phyloP scores from a whole-genome alignment of 1,140 invertebrate genomes.

The Drosophila parvula region DNA sequence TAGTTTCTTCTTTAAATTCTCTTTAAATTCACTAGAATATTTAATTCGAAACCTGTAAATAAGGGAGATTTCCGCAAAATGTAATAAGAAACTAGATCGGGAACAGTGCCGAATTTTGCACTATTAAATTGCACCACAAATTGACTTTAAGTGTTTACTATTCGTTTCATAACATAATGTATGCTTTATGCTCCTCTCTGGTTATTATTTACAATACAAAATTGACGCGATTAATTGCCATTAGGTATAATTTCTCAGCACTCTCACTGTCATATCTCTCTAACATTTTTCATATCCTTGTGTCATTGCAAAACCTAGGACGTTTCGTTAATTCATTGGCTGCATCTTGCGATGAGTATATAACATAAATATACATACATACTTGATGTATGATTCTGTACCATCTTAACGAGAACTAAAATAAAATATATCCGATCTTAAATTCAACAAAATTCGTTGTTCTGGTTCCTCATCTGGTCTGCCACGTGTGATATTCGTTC shows the following conservation, averaged over 20 bases:
- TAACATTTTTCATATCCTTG: constrained; percentile 8
- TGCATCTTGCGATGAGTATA: constrained; percentile 45
- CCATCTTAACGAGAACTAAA: constrained; percentile 5
- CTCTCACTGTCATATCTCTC: constrained; percentile 8
- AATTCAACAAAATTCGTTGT: constrained; percentile 67
- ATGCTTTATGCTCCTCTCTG: constrained; percentile 22
- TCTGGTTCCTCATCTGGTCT: constrained; percentile 37
- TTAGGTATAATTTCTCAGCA: constrained; percentile 42
- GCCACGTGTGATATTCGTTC: constrained; percentile 5
- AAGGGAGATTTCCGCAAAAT: constrained; percentile 1
- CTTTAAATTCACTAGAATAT: background rate
- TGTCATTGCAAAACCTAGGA: constrained; percentile 44
- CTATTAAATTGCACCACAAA: constrained; percentile 50
- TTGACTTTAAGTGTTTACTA: constrained; percentile 65
- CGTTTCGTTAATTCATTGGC: constrained; percentile 38
- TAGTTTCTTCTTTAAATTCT: background rate
- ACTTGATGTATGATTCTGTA: constrained; percentile 11
- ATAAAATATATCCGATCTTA: constrained; percentile 18
- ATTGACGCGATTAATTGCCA: constrained; percentile 78
- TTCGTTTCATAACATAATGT: constrained; percentile 32
- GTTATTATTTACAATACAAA: constrained; percentile 73
- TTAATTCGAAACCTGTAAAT: constrained; percentile 7
- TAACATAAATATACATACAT: constrained; percentile 49
- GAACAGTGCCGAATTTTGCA: constrained; percentile 8
- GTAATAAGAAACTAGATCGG: background rate